phyloP scores from a whole-genome alignment of 92 coral and sea anemone genomes.

The Phenganax stokvisi region DNA sequence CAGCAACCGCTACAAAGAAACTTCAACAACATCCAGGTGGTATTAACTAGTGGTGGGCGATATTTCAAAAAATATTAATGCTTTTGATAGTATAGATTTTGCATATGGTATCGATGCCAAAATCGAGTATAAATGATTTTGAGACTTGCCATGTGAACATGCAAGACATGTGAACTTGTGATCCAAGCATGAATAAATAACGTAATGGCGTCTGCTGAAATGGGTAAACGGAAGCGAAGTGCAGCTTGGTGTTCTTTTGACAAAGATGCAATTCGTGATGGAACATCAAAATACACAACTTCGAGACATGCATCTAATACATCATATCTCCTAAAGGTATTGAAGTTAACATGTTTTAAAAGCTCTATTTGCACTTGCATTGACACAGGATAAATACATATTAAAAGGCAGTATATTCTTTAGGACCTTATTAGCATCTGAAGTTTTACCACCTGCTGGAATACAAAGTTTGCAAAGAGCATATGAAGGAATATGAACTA shows the following conservation, averaged over 20 bases:
- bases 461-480: slow-evolving; percentile 23
- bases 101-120: too few species aligned
- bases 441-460: slow-evolving; percentile 17
- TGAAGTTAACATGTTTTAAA: neutral
- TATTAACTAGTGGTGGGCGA: too few species aligned
- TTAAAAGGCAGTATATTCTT: too few species aligned
- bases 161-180: too few species aligned
- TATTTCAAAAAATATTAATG: too few species aligned
- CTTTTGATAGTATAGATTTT: too few species aligned
- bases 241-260: slow-evolving; percentile 32
- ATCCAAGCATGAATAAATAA: too few species aligned
- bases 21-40: too few species aligned
- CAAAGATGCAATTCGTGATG: slow-evolving; percentile 9
- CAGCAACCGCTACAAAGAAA: too few species aligned
- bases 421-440: slow-evolving; percentile 8
- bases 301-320: neutral
- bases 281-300: neutral
- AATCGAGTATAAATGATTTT: too few species aligned
- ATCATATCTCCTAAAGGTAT: slow-evolving; percentile 14
- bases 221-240: slow-evolving; percentile 26
- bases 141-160: too few species aligned
- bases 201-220: too few species aligned
- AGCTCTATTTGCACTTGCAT: neutral
- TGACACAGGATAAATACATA: neutral
- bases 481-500: slow-evolving; percentile 17